A percentile compares a stretch with the other conserved stretches of the same genome.
These are phyloP conservation scores for Hydrotaea diabolus DNA, from an alignment of 2,888 invertebrate species.

Conservation along the genomic window DNA sequence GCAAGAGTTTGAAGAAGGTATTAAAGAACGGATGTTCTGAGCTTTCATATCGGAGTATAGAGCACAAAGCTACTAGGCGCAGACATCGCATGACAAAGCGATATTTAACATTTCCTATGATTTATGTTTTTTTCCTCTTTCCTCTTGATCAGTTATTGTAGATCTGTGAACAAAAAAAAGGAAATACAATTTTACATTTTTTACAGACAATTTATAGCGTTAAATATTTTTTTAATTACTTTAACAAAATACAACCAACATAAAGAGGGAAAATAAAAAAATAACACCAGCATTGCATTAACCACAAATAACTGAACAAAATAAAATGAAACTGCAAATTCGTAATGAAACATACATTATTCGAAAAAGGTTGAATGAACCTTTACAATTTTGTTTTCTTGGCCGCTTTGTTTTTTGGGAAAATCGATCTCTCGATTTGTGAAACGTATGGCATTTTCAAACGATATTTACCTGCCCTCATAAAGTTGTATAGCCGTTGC, in stretches of 20 bases:
- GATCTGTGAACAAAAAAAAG: neutral
- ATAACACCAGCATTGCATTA: neutral
- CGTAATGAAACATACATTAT: slow-evolving; percentile 9
- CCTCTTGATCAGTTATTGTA: too few species aligned
- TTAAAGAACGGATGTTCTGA: too few species aligned
- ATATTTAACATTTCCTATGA: too few species aligned
- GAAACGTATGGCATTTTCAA: neutral
- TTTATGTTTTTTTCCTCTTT: too few species aligned
- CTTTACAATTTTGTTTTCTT: neutral
- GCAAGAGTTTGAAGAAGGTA: neutral
- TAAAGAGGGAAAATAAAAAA: too few species aligned
- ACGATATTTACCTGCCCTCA: neutral
- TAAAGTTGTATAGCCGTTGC: neutral
- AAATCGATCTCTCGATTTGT: neutral
- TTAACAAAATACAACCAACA: too few species aligned
- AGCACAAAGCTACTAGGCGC: too few species aligned
- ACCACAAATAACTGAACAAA: slow-evolving; percentile 1
- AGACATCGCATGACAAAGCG: too few species aligned
- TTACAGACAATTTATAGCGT: neutral
- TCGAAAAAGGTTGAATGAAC: neutral
- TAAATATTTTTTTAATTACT: neutral
- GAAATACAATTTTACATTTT: neutral
- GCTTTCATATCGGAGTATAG: too few species aligned
- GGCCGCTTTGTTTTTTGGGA: neutral
- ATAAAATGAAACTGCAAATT: neutral